Percentiles rank a stretch among this genome's conserved stretches.
Conservation (phyloP, 2,888 invertebrate species). For the Hypolimnas misippus region DNA sequence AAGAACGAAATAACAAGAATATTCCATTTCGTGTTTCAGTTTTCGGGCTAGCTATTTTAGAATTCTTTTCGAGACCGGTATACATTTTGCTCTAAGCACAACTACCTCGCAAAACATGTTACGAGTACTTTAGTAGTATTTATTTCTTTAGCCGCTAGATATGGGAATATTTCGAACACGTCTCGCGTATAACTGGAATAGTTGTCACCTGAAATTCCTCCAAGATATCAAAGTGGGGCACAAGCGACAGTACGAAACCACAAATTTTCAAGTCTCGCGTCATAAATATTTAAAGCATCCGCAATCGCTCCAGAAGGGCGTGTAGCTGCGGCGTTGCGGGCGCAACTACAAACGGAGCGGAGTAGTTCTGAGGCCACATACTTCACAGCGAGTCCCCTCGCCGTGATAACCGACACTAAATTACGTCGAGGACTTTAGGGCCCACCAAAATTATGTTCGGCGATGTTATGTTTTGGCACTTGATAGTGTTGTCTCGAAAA, state of each 20-base stretch:
- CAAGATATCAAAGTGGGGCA: slow-evolving; percentile 11
- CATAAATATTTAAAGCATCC: slow-evolving; percentile 32
- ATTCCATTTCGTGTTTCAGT: neutral
- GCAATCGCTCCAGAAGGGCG: slow-evolving; percentile 22
- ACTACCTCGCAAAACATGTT: neutral
- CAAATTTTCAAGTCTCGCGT: slow-evolving; percentile 19
- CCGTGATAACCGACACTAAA: slow-evolving; percentile 15
- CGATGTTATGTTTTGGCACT: slow-evolving; percentile 3
- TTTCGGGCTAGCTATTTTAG: neutral
- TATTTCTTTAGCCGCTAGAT: neutral
- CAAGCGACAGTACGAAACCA: slow-evolving; percentile 8
- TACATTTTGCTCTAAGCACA: neutral
- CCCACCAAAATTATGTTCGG: slow-evolving; percentile 3
- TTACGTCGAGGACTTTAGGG: slow-evolving; percentile 10
- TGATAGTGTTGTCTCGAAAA: slow-evolving; percentile 2
- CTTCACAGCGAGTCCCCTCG: slow-evolving; percentile 6
- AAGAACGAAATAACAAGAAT: neutral
- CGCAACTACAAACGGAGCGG: neutral
- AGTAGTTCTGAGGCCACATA: slow-evolving; percentile 13
- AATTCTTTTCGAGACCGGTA: neutral
- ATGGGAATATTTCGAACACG: neutral
- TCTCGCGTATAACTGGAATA: slow-evolving; percentile 12
- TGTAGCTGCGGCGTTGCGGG: slow-evolving; percentile 9
- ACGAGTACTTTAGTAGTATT: neutral
- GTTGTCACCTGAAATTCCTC: slow-evolving; percentile 12